Evolutionary conservation across 2,888 invertebrate species (phyloP), one percentile per base, ranked within the genome.

Genomic region (Lithophane socia): DNA sequence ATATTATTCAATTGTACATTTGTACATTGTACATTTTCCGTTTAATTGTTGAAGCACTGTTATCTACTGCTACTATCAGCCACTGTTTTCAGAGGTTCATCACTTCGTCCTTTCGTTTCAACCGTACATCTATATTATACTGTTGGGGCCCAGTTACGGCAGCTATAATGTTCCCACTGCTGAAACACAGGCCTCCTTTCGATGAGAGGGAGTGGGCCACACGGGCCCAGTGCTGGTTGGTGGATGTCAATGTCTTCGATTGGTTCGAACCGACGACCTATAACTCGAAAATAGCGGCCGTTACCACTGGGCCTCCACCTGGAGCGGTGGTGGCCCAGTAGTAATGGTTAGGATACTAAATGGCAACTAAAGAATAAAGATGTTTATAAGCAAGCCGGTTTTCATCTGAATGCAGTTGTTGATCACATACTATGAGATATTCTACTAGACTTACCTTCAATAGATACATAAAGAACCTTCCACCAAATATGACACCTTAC

Each of bases 1-100:
- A 42, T 77, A 37, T 75, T 58, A 60, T 8, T 66, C 10, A 82
- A 61, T 29, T 75, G n/a, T n/a, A n/a, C n/a, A n/a, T n/a, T n/a
- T n/a, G n/a, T n/a, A n/a, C n/a, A n/a, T n/a, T n/a, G n/a, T n/a
- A 21, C 12, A 1, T 58, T 52, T 75, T 42, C 49, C n/a, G 12
- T 47, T 37, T 12, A 1, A 54, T 24, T 52, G 12, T 47, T 69
- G 13, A 49, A 49, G 13, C 2, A 3, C 37, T 37, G 37, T 37
- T 37, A 37, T 37, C 37, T 37, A 37, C 37, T 37, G 37, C 37
- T 37, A 37, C 21, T 12, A n/a, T 29, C 2, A 44, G 7, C 2
- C 12, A 44, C 16, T 42, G n/a, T 47, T 47, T 18, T 13, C 0
- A 58, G 47, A 21, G 5, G 29, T 29, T 29, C 29, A 29, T 29